Evolutionary conservation across 1,140 invertebrate genomes (phyloP).

Genomic region (Agrypnia vestita): DNA sequence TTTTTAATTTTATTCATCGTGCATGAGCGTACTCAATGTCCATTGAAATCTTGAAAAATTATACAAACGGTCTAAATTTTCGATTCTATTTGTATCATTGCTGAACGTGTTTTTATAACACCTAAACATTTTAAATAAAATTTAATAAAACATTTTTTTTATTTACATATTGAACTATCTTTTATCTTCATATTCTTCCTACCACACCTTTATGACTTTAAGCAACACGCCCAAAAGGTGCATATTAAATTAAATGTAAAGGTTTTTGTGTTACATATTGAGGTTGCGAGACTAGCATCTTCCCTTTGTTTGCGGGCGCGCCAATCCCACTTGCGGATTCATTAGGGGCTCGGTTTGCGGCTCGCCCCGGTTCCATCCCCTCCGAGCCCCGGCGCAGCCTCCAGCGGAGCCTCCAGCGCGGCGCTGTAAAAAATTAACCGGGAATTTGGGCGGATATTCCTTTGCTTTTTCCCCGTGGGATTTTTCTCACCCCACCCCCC

Average conservation of each 20-base stretch:
- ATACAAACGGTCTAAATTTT: too few species aligned
- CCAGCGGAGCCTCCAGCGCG: not conserved
- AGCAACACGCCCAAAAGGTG: not conserved
- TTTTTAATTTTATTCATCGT: too few species aligned
- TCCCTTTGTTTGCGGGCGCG: conserved; percentile 18
- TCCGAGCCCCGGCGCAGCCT: not conserved
- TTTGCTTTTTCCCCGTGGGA: conserved; percentile 16
- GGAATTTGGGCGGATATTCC: conserved; percentile 4
- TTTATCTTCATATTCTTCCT: too few species aligned
- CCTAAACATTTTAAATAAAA: too few species aligned
- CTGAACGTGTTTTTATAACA: too few species aligned
- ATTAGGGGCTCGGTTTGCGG: conserved; percentile 16
- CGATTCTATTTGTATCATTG: too few species aligned
- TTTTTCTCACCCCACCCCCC: not conserved
- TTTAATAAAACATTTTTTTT: too few species aligned
- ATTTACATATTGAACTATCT: too few species aligned
- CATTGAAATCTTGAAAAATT: too few species aligned
- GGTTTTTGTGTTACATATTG: too few species aligned
- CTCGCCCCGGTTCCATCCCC: not conserved
- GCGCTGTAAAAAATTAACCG: conserved; percentile 28
- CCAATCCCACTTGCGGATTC: conserved; percentile 29
- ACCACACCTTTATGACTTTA: too few species aligned
- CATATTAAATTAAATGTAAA: not conserved
- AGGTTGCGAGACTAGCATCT: not conserved
- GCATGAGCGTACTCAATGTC: too few species aligned